Conservation (phyloP, 2,113 vertebrate genomes). For the Aegithalos caudatus region DNA sequence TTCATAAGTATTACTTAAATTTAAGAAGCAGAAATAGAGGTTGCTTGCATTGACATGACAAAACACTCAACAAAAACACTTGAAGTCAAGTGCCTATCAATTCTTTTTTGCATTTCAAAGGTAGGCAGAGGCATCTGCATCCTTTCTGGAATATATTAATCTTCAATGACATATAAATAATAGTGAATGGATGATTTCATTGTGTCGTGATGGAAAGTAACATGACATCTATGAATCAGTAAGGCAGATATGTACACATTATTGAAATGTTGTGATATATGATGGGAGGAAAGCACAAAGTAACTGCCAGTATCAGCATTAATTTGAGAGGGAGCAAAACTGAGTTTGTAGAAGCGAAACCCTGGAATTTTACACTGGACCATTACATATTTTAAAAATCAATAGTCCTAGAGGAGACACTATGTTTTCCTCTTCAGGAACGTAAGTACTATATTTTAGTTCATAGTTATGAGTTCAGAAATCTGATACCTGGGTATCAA, state of each 20-base stretch:
- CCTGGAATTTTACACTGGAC: not conserved
- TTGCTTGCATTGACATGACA: not conserved
- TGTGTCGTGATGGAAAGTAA: not conserved
- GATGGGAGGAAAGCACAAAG: not conserved
- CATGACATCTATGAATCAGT: not conserved
- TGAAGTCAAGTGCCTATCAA: not conserved
- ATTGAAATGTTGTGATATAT: conserved; percentile 5
- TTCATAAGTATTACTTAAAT: not conserved
- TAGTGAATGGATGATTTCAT: not conserved
- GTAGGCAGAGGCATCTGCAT: not conserved
- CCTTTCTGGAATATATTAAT: not conserved
- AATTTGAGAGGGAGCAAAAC: not conserved
- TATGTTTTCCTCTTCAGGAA: not conserved
- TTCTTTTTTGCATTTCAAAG: conserved; percentile 22
- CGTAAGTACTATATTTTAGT: not conserved
- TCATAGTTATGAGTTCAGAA: not conserved
- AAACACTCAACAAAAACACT: not conserved
- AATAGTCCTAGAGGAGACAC: not conserved
- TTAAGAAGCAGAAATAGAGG: not conserved
- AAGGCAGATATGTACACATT: not conserved
- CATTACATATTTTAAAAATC: not conserved
- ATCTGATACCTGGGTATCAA: not conserved
- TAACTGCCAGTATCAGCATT: not conserved
- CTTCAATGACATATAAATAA: conserved; percentile 6
- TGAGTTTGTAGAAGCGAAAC: not conserved